Percentiles rank a stretch among this genome's conserved stretches.
Evolutionary conservation across 1,140 invertebrate genomes (phyloP).

Genomic region (Papilio glaucus): DNA sequence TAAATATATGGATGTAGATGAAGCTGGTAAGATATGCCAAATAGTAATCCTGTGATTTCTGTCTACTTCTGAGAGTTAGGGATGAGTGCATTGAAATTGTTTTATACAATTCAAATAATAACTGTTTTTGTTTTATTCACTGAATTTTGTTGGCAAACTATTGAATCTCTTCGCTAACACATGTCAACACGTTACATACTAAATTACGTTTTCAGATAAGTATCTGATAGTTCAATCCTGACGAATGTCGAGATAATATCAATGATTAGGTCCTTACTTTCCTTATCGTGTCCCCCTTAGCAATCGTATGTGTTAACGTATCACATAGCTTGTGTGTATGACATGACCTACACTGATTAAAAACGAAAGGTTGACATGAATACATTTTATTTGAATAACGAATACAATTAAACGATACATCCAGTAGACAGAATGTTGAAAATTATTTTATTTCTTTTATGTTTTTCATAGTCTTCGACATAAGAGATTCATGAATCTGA

Average conservation of each 20-base stretch:
- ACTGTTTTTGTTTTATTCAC: no score
- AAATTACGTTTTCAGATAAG: conserved; percentile 3
- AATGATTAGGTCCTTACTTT: conserved; percentile 17
- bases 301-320: background rate
- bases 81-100: no score
- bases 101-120: no score
- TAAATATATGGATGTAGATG: no score
- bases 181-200: background rate
- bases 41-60: no score
- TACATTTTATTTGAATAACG: background rate
- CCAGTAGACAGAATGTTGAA: no score
- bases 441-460: no score
- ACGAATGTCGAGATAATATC: conserved; percentile 20
- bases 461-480: no score
- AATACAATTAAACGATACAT: no score
- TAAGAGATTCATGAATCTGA: no score
- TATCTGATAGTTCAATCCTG: background rate
- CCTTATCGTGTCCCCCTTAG: background rate
- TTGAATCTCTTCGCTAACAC: background rate
- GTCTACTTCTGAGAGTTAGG: no score
- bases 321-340: background rate
- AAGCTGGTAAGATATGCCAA: no score
- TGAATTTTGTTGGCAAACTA: background rate
- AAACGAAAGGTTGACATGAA: background rate
- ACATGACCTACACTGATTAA: conserved; percentile 6